phyloP scores from a whole-genome alignment of 2,113 vertebrate species.

The Charadrius vociferus region DNA sequence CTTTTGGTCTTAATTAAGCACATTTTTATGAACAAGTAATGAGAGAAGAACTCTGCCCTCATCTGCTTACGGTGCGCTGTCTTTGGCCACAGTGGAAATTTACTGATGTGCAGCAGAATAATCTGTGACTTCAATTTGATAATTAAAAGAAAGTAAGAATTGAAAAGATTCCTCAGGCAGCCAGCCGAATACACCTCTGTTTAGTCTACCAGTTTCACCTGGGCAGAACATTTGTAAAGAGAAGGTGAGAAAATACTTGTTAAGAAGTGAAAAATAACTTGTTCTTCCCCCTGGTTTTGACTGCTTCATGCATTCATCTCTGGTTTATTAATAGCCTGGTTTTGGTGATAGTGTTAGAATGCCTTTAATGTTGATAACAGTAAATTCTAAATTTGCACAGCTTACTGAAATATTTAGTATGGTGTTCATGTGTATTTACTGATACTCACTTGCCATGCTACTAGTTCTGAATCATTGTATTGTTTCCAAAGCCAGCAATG shows the following conservation, averaged over 20 bases:
- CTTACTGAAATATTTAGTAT: background rate
- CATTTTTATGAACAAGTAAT: background rate
- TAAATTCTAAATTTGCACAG: background rate
- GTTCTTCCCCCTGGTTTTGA: background rate
- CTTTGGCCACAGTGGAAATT: background rate
- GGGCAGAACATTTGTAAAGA: background rate
- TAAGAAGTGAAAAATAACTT: background rate
- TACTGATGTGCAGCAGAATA: background rate
- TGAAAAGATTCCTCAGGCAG: background rate
- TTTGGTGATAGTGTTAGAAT: background rate
- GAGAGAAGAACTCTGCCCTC: background rate
- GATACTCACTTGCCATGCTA: background rate
- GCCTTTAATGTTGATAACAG: background rate
- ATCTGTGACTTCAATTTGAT: background rate
- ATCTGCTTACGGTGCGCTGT: background rate
- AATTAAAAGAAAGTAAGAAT: background rate
- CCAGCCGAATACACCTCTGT: fast-evolving
- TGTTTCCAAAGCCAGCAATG: background rate
- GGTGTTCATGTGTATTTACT: background rate
- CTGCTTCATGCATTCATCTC: background rate
- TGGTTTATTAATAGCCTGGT: background rate
- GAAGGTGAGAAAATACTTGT: background rate
- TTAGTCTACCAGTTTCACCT: background rate
- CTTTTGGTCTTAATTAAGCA: background rate
- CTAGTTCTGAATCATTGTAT: background rate